Conservation (phyloP, 2,797 vertebrate species). For the Furcifer pardalis region DNA sequence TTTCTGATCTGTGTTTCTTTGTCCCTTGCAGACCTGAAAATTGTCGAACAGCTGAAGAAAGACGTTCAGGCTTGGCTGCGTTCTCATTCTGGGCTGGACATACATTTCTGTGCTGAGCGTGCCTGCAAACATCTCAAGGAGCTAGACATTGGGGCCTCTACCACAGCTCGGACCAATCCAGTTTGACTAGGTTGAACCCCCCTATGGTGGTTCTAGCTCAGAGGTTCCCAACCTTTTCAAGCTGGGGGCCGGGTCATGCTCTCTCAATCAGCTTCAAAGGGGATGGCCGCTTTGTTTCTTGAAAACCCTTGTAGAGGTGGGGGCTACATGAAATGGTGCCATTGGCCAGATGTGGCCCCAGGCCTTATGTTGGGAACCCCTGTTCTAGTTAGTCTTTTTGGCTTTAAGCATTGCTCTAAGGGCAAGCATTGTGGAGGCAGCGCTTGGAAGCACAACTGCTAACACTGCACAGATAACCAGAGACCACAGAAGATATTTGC, state of each 20-base stretch:
- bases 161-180: not conserved
- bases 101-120: conserved; percentile 67
- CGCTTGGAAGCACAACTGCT: not conserved
- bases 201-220: not conserved
- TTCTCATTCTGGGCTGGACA: conserved; percentile 62
- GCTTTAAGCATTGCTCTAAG: not conserved
- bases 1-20: not conserved
- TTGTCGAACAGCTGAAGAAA: conserved; percentile 55
- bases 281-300: too few relatives aligned
- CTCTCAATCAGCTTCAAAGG: too few relatives aligned
- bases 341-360: too few relatives aligned
- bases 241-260: too few relatives aligned
- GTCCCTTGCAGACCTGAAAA: conserved; percentile 23
- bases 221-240: too few relatives aligned
- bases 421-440: not conserved
- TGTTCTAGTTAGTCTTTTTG: not conserved
- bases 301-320: too few relatives aligned
- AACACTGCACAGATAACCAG: not conserved
- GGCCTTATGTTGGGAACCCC: too few relatives aligned
- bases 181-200: not conserved
- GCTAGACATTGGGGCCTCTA: not conserved
- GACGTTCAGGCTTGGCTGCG: conserved; percentile 71
- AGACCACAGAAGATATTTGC: not conserved
- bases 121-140: conserved; percentile 66
- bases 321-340: too few relatives aligned